Evolutionary conservation across 2,888 invertebrate species (phyloP), one percentile per base, ranked within the genome.

Genomic region (Tenthredo mesomela): DNA sequence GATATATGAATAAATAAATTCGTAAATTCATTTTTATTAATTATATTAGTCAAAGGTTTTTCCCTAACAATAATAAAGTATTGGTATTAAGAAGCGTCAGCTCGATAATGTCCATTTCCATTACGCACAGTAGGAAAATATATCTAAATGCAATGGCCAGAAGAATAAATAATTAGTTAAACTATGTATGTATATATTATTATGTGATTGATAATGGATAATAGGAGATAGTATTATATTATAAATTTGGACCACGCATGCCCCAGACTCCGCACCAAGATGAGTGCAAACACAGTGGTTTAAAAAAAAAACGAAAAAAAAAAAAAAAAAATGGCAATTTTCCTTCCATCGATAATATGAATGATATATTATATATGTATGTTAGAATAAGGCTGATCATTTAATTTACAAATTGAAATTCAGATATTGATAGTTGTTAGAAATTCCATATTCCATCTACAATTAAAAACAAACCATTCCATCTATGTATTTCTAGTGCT

Each of bases 361-460:
- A 77, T 29, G 77, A 77, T 33, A 5, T 47, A 77, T 29, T 54
- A 77, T 33, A 5, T 47, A 58, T 78, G 58, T 47, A 58, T 78
- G 58, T 80, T 80, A 80, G 50, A 58, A 61, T 40, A 10, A 80
- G 33, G 21, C 43, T 82, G 9, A 61, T 82, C 15, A 47, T 40
- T 37, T n/a, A 9, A 80, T 80, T 61, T n/a, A 6, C 15, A 61
- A 40, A 80, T 61, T 80, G 10, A 15, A 77, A 77, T 77, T 33
- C 1, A 77, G 82, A 71, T 50, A 37, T 75, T 84, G 47, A 12
- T 73, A 58, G 21, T 61, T 67, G 82, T 50, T 83, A 71, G 67
- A 71, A 85, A 73, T 85, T 82, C 82, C 85, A 85, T 82, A 85
- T 78, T 73, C 84, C 84, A 85, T 67, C 43, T 54, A 86, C 61